These are phyloP conservation scores for Ceriagrion tenellum DNA, from an alignment of 2,888 invertebrate genomes.

Conservation along the genomic window DNA sequence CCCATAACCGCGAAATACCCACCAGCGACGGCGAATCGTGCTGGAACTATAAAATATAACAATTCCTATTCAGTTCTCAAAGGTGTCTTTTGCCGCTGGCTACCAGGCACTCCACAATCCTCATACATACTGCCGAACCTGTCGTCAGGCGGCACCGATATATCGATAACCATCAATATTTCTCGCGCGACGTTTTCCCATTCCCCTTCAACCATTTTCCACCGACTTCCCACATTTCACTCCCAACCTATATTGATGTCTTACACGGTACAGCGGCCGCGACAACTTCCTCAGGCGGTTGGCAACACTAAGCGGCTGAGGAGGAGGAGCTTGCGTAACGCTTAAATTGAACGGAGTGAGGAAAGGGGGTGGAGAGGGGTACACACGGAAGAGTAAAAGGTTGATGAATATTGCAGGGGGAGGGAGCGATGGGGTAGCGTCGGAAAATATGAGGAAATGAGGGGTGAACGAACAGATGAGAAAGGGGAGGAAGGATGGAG, in stretches of 20 bases:
- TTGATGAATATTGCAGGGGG: background rate
- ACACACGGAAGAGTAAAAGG: background rate
- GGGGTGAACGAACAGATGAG: background rate
- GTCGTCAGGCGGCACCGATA: too few species aligned
- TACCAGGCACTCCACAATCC: too few species aligned
- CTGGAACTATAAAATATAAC: too few species aligned
- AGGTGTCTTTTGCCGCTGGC: too few species aligned
- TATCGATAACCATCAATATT: background rate
- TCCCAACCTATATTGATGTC: background rate
- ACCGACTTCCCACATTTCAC: background rate
- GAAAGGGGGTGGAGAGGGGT: background rate
- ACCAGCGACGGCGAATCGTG: too few species aligned
- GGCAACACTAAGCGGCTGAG: background rate
- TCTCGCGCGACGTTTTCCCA: background rate
- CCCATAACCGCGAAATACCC: too few species aligned
- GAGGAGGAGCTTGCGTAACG: background rate
- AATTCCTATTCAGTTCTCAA: too few species aligned
- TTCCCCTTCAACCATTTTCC: background rate
- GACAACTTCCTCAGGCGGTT: background rate
- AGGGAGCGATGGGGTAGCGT: background rate
- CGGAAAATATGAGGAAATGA: background rate
- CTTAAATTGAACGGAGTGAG: background rate
- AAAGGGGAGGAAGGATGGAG: background rate
- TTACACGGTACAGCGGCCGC: background rate
- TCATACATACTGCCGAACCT: too few species aligned